Evolutionary conservation across 2,113 vertebrate genomes (phyloP).

Genomic region (Carassius auratus): DNA sequence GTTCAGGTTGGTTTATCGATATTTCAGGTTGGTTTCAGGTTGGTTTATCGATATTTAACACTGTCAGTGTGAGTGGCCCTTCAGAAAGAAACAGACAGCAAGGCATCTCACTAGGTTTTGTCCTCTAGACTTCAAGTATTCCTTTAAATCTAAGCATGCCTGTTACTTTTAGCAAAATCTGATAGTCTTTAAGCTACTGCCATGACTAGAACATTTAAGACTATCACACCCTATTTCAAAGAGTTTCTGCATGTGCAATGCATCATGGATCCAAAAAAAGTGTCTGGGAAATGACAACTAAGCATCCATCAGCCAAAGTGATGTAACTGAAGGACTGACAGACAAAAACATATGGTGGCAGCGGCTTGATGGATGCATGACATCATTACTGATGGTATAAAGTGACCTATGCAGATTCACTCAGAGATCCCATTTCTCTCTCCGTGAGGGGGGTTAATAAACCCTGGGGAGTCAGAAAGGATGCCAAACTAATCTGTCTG

Average conservation of each 20-base stretch:
- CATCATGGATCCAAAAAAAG: neutral
- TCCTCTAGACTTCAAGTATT: neutral
- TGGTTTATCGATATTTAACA: neutral
- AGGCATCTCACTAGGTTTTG: neutral
- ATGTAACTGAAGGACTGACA: neutral
- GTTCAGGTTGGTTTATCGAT: neutral
- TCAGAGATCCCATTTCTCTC: conserved; percentile 23
- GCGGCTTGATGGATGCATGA: conserved; percentile 36
- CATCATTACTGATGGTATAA: conserved; percentile 37
- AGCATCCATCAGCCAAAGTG: conserved; percentile 29
- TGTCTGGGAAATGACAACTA: conserved; percentile 15
- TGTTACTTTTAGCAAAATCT: neutral
- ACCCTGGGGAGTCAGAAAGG: conserved; percentile 47
- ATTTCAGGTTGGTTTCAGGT: neutral
- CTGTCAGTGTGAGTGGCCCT: neutral
- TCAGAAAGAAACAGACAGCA: neutral
- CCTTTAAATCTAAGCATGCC: neutral
- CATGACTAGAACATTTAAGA: neutral
- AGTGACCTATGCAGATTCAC: conserved; percentile 21
- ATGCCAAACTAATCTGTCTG: conserved; percentile 40
- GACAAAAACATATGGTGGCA: conserved; percentile 1
- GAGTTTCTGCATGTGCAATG: neutral
- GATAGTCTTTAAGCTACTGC: neutral
- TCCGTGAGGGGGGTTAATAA: conserved; percentile 50
- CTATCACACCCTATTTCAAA: neutral